Evolutionary conservation across 2,888 invertebrate genomes (phyloP).

Genomic region (Willowsia nigromaculata): DNA sequence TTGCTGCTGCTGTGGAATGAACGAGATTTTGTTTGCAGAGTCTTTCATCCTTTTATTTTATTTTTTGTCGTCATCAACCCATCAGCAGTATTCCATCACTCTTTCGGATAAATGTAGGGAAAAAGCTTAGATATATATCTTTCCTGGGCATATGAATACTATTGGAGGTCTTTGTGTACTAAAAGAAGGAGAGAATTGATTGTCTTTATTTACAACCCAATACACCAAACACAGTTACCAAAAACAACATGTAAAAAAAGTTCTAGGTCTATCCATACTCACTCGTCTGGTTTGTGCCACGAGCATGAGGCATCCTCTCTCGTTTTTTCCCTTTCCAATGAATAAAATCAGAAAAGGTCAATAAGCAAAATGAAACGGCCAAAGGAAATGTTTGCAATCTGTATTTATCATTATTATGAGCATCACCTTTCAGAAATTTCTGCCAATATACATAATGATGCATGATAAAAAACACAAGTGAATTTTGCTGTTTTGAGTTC

Average conservation of each 20-base stretch:
- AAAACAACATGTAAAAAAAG: background rate
- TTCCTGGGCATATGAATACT: background rate
- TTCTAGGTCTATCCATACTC: too few species aligned
- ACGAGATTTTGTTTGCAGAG: conserved; percentile 6
- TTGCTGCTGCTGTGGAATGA: background rate
- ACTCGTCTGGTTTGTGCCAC: too few species aligned
- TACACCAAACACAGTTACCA: background rate
- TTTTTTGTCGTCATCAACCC: conserved; percentile 13
- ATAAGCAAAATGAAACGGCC: conserved; percentile 25
- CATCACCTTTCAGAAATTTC: background rate
- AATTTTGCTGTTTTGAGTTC: background rate
- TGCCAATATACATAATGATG: background rate
- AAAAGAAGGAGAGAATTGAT: background rate
- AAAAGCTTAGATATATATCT: background rate
- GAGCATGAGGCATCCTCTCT: background rate
- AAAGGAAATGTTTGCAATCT: conserved; percentile 30
- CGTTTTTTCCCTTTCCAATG: conserved; percentile 11
- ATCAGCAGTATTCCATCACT: background rate
- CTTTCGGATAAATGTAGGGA: background rate
- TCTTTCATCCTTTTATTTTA: conserved; percentile 4
- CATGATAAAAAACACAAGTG: background rate
- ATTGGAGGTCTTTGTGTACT: background rate
- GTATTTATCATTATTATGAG: conserved; percentile 47
- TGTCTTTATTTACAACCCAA: conserved; percentile 22
- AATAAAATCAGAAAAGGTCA: conserved; percentile 49